Percentiles rank a stretch among this genome's conserved stretches.
phyloP scores from a whole-genome alignment of 2,888 invertebrate genomes.

The Hydrotaea diabolus region DNA sequence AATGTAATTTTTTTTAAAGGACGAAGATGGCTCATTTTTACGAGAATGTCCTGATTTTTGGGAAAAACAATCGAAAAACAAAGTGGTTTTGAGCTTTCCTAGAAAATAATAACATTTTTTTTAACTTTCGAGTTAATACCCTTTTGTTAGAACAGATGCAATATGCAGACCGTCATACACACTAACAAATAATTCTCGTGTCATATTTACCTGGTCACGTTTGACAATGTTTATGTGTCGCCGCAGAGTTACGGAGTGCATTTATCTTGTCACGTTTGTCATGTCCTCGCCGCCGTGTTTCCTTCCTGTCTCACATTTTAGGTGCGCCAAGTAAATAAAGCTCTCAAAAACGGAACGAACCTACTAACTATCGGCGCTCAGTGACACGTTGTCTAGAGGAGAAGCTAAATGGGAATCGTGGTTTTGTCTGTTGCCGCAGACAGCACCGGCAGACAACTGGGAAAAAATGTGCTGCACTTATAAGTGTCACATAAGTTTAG shows the following conservation, averaged over 20 bases:
- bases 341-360: background rate
- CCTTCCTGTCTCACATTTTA: slow-evolving; percentile 3
- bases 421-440: background rate
- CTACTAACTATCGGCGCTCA: background rate
- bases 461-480: background rate
- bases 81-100: no score
- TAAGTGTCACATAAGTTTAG: slow-evolving; percentile 33
- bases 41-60: no score
- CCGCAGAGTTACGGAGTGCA: background rate
- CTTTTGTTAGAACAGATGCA: no score
- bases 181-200: background rate
- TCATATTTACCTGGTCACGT: slow-evolving; percentile 12
- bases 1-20: no score
- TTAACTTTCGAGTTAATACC: no score
- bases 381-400: background rate
- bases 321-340: slow-evolving; percentile 2
- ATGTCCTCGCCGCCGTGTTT: background rate
- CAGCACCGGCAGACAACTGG: background rate
- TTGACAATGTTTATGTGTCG: background rate
- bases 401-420: background rate
- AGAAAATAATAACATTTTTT: no score
- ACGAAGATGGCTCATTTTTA: no score
- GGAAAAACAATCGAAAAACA: no score
- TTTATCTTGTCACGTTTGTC: slow-evolving; percentile 13
- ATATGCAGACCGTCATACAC: background rate